Evolutionary conservation across 2,113 vertebrate genomes (phyloP), one percentile per base, ranked within the genome.

Genomic region (Coptodon bakossiorum): DNA sequence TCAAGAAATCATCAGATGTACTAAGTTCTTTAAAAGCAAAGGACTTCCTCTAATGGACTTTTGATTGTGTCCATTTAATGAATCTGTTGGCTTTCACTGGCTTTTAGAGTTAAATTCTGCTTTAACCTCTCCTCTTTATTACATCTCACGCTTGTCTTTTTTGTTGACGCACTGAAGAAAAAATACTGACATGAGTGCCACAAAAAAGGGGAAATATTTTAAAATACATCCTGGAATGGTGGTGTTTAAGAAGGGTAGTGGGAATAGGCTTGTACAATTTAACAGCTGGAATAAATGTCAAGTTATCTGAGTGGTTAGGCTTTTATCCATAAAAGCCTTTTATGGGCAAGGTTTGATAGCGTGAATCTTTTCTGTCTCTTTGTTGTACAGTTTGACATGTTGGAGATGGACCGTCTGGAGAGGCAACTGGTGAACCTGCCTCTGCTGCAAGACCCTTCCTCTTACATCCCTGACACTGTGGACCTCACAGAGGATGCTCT

Each of bases 371-470:
- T 86, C 11, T 27, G 2, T 81, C 7, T 87, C 43, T 81, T 14
- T 80, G 17, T 22, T 68, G 79, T 71, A 6, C 87, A 99, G 99
- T 99, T 99, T 90, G 98, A 99, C 95, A 97, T 99, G 97, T 86
- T 99, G 86, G 99, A 99, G 91, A 99, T 99, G 98, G 99, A 99
- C 86, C 97, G 98, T 19, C 94, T 99, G 91, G 98, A 99, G 91
- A 96, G 98, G 66, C 96, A 98, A 0, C 96, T 99, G 38, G 98
- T 99, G 34, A 98, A 98, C 84, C 96, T 99, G 17, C 98, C 98
- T 0, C 96, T 99, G 88, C 97, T 99, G 19, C 97, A 97, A 90
- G 98, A 99, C 91, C 95, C 98, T 0, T 97, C 98, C 0, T 98
- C 98, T 3, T 99, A 99, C n/a, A 97, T 99, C 87, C 98, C 99